Base-by-base conservation (phyloP, 2,113 vertebrate species). In the Paramormyrops kingsleyae region DNA sequence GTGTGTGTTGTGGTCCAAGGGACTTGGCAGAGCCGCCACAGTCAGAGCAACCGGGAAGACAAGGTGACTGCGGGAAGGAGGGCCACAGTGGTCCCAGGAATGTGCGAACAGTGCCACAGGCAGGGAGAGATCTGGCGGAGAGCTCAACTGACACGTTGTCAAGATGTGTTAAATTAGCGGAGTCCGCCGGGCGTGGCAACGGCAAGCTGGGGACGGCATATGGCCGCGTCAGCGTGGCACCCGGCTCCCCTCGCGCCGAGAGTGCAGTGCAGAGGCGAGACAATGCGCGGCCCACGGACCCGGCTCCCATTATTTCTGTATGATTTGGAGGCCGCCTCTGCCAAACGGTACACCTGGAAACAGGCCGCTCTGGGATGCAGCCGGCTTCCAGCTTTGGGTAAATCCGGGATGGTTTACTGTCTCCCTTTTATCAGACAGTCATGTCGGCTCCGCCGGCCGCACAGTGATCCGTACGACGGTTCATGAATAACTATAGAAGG, bases 141-240 rank as follows among this genome's bases (percentile, higher is more conserved):
- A 91, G 94, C 95, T 95, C 94, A 95, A 95, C 94, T 96, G 95
- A 96, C 96, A 96, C 95, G 90, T 95, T 96, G 96, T 96, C 96
- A 96, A 95, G 95, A 96, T 94, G 96, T 96, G 96, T 96, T 96
- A 96, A 94, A 94, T 95, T 95, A 93, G 92, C 90, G 87, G 94
- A 92, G 93, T 92, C 94, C 94, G 94, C 91, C 92, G 95, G 83
- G 93, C 17, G 92, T 95, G 96, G 95, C 93, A 96, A 95, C 93
- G 90, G 94, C 96, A 96, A 96, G 94, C 96, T 95, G 95, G 95
- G 96, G 95, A 96, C 94, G 94, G 93, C 96, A 96, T 96, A 96
- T 96, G 96, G 96, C 94, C 90, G 83, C 39, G 42, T 92, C 88
- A 44, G 92, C 89, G 90, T 92, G 90, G 91, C 90, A 66, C 47